Evolutionary conservation across 2,797 vertebrate genomes (phyloP).

Genomic region (Miichthys miiuy): DNA sequence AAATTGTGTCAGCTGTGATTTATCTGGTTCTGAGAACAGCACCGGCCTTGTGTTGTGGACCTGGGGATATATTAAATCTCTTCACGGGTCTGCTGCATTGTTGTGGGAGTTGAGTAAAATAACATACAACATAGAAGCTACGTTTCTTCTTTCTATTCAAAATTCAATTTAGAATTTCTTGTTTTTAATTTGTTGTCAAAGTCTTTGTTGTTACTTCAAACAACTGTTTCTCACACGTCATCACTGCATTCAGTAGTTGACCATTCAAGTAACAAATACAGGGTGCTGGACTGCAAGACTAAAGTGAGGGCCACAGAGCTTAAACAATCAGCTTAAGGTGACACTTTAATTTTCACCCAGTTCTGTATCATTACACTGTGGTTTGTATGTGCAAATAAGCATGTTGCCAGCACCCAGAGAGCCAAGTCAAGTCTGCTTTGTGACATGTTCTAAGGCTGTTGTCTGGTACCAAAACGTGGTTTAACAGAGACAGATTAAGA

Average conservation of each 20-base stretch:
- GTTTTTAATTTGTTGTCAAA: neutral
- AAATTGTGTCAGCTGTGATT: constrained; percentile 2
- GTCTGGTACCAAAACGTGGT: too few relatives aligned
- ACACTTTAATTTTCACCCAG: too few relatives aligned
- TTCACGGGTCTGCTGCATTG: neutral
- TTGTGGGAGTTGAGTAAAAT: too few relatives aligned
- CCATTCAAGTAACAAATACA: neutral
- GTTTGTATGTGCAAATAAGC: too few relatives aligned
- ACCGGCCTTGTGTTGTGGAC: neutral
- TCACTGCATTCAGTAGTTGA: neutral
- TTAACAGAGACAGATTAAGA: too few relatives aligned
- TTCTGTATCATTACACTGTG: too few relatives aligned
- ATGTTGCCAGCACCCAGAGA: too few relatives aligned
- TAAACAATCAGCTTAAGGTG: neutral
- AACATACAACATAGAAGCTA: too few relatives aligned
- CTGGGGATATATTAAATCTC: neutral
- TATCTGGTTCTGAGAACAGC: neutral
- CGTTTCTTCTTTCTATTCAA: too few relatives aligned
- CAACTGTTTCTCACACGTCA: neutral
- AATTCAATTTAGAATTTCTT: neutral
- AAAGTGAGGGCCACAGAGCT: neutral
- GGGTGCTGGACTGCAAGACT: neutral
- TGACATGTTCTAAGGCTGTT: too few relatives aligned
- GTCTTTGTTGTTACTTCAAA: neutral
- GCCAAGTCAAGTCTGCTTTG: too few relatives aligned